Evolutionary conservation across 2,888 invertebrate genomes (phyloP).

Genomic region (Orthosia cruda): DNA sequence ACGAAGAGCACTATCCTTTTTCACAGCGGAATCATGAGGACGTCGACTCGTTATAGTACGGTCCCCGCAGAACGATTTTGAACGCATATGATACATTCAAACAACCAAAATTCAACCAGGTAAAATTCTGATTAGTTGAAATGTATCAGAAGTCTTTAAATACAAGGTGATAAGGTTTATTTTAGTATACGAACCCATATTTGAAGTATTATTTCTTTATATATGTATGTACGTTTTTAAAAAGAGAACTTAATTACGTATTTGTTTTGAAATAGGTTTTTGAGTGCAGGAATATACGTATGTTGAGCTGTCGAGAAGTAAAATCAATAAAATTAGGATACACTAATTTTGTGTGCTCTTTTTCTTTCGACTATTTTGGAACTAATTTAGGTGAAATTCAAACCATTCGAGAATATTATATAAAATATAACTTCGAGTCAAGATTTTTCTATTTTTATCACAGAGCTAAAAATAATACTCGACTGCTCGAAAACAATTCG

Average conservation of each 20-base stretch:
- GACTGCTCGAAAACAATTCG: constrained; percentile 19
- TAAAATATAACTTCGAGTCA: background rate
- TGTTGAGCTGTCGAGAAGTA: constrained; percentile 28
- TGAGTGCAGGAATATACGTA: constrained; percentile 5
- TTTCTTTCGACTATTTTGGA: background rate
- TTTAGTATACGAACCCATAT: too few relatives aligned
- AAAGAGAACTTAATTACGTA: constrained; percentile 48
- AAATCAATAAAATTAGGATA: background rate
- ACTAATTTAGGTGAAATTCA: background rate
- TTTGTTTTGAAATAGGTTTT: constrained; percentile 20
- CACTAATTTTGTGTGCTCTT: background rate
- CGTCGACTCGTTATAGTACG: too few relatives aligned
- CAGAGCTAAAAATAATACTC: background rate
- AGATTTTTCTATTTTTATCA: background rate
- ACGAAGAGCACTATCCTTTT: too few relatives aligned
- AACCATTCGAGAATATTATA: background rate
- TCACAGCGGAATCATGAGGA: too few relatives aligned
- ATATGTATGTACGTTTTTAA: constrained; percentile 26
- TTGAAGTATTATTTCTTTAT: constrained; percentile 9
- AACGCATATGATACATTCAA: background rate
- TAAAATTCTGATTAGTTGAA: background rate
- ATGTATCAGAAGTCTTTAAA: too few relatives aligned
- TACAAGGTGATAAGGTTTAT: too few relatives aligned
- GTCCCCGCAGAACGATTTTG: background rate
- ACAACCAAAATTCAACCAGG: background rate